Evolutionary conservation across 2,113 vertebrate genomes (phyloP), one percentile per base, ranked within the genome.

Genomic region (Trogon surrucura): DNA sequence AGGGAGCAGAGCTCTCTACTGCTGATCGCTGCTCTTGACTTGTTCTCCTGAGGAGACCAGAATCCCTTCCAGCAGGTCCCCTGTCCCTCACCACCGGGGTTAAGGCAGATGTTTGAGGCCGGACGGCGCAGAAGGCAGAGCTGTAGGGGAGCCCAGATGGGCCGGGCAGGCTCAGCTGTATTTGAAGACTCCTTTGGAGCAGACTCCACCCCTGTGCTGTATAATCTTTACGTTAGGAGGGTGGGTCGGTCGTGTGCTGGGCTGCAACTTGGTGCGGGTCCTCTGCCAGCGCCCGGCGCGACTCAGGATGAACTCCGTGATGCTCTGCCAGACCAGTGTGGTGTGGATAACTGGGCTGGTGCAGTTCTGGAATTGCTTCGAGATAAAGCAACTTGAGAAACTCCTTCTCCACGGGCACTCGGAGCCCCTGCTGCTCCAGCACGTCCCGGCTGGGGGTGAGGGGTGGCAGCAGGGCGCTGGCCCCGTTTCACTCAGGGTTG

Each of bases 1-100:
- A 80, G 47, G 82, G 75, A 78, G 85, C 38, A 3, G 0, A 60
- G 85, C 87, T 93, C 3, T 5, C 61, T 41, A 4, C 41, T 25
- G 61, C 67, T 53, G 67, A 75, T 53, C 73, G 89, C 93, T 87
- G 86, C 77, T 93, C 51, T 70, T 75, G 72, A 18, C 58, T 12
- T 83, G 48, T 60, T 47, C 87, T 83, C 73, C 95, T 61, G 6
- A 67, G 85, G 93, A 93, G 80, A 70, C 36, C 67, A 82, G 81
- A 67, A 11, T 36, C 57, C 69, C 65, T 65, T 70, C 60, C 57
- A 44, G 92, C 78, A 82, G 78, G 70, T 29, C 56, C 69, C 83
- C 36, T 0, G 0, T 32, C 1, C 1, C 45, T 93, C 60, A 8
- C 70, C 3, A 0, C 51, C 62, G 9, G 5, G 11, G 36, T 44